Evolutionary conservation across 2,113 vertebrate species (phyloP), one percentile per base, ranked within the genome.

Genomic region (Colistium nudipinnis): DNA sequence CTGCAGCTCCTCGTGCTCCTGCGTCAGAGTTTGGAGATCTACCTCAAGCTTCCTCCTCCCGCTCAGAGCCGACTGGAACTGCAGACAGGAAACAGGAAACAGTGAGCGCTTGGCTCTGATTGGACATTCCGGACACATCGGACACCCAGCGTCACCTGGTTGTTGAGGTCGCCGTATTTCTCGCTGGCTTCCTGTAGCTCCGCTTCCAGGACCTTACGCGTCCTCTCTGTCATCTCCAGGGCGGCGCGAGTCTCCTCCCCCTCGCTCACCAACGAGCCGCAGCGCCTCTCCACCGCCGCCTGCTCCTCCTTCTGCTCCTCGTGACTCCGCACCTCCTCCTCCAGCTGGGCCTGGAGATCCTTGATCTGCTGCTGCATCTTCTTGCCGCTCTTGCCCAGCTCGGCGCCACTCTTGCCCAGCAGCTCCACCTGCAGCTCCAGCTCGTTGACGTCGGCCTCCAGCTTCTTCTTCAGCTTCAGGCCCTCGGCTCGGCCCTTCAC

Each of bases 351-450:
- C 89, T 94, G 92, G 55, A 93, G 81, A 64, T 94, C 93, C 93
- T 94, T 94, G 4, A 91, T 90, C 85, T 94, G 93, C 62, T 93
- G 93, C 85, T 94, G 93, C 80, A 87, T 82, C 84, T 91, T 94
- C 83, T 93, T 94, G 67, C 76, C 78, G 57, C 36, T 91, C 84
- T 94, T 94, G 87, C 47, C 77, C 67, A 92, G 78, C 74, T 94
- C 93, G 0, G 84, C 39, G 8, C 93, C 93, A 85, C 53, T 93
- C 76, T 93, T 94, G 72, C 83, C 92, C 31, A 90, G 81, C 54
- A 90, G 74, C 56, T 94, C 92, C 51, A 90, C 74, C 81, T 94
- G 93, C 33, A 93, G 67, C 84, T 93, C 92, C 89, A 93, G 82
- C 39, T 94, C 92, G 2, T 68, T 86, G 13, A 89, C 16, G 70